Base-by-base conservation (phyloP, 2,113 vertebrate species). In the Nesoenas mayeri region DNA sequence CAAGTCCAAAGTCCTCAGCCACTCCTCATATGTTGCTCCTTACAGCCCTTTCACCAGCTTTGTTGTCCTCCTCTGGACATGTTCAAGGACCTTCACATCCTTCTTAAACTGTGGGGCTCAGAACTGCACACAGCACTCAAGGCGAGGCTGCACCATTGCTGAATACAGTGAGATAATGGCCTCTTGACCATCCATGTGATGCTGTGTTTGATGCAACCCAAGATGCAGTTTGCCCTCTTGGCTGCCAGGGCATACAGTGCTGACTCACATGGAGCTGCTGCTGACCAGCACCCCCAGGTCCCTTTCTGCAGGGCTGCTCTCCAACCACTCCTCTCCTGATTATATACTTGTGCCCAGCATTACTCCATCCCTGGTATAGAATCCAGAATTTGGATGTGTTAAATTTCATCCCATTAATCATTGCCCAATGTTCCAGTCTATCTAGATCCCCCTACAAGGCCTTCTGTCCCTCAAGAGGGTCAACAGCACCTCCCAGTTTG, bases 121-220 rank as follows among this genome's bases (percentile, higher is more conserved):
- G 54, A 38, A 18, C 24, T 18, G 22, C 47, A 61, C 29, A 61
- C 29, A 34, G 15, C 18, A 8, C 4, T 51, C 25, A 18, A 42
- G 56, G 14, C 53, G 67, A 53, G 34, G 19, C 19, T 2, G 0
- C 44, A 38, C 10, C 21, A n/a, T 6, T 1, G 10, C 29, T 60
- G 19, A 18, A 29, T 31, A 10, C 38, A 66, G 50, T 0, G 0
- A 51, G 22, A 50, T 13, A 28, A 15, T 50, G 51, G 9, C 36
- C 12, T 28, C 38, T 54, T 50, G 34, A 7, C 12, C 0, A 0
- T 24, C 34, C 66, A 11, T 40, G 42, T 66, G 2, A 24, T 34
- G 5, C 34, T 24, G 60, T 44, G 36, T 48, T 28, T 74, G 51
- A n/a, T 17, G 60, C 5, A 22, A 11, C 26, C n/a, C 32, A 28